phyloP scores from a whole-genome alignment of 2,888 invertebrate species.

The Ptychoptera contaminata region DNA sequence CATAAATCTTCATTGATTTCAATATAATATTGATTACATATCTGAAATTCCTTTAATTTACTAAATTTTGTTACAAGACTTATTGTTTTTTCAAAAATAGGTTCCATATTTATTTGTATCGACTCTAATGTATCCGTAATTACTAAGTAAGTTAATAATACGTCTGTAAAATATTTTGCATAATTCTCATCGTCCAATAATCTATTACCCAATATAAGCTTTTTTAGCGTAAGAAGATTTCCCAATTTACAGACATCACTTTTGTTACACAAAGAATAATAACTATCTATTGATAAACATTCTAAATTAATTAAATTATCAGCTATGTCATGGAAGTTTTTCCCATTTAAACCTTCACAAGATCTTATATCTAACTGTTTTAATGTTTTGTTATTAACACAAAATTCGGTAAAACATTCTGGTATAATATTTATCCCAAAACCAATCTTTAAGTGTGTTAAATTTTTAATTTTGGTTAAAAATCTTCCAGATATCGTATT shows the following conservation, averaged over 20 bases:
- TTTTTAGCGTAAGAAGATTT: background rate
- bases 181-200: background rate
- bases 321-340: background rate
- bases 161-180: background rate
- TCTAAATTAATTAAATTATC: background rate
- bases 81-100: background rate
- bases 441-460: background rate
- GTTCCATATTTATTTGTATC: background rate
- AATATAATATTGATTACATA: too few species aligned
- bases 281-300: background rate
- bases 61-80: background rate
- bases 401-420: background rate
- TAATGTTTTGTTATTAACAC: background rate
- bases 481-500: background rate
- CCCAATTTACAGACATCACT: background rate
- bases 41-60: background rate
- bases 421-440: background rate
- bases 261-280: background rate
- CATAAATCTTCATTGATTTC: background rate
- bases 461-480: background rate
- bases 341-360: conserved; percentile 1
- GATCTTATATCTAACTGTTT: background rate
- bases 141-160: background rate
- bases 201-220: too few species aligned
- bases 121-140: background rate